Evolutionary conservation across 2,888 invertebrate species (phyloP), one percentile per base, ranked within the genome.

Genomic region (Hermodice carunculata): DNA sequence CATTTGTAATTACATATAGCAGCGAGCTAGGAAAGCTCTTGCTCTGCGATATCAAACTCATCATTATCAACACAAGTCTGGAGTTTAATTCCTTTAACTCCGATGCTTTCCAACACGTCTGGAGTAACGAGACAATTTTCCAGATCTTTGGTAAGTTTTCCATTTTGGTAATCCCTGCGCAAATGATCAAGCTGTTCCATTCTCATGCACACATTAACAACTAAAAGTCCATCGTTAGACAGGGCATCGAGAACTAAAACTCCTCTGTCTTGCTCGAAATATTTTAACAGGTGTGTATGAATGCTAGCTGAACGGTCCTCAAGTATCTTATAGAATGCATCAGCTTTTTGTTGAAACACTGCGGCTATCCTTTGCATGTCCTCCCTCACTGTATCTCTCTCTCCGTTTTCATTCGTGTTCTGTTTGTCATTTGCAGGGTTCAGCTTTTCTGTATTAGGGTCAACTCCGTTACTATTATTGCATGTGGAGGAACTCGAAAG

Each of bases 241-340:
- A 67, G 66, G 5, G 80, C 78, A 40, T 78, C 77, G 42, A 84
- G 63, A 17, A 82, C 77, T 19, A 84, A 70, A 0, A 82, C 79
- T n/a, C 81, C 82, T 17, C 82, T 67, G 26, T 81, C 78, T 65
- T 83, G 83, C 67, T 84, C 84, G 54, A 84, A 81, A 66, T 84
- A 82, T 61, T 80, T 80, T 57, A 82, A 72, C 40, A 82, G 71
- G 22, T 76, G 69, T 28, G 74, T 76, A 32, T 57, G 34, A 29
- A 54, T 31, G n/a, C 32, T 28, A 44, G 75, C 76, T 28, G 75
- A 65, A 8, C 66, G 65, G 37, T 71, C 72, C 37, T 78, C 76
- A 26, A 82, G 67, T n/a, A 67, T 66, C 5, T 65, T 58, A 56
- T 77, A 79, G 53, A 78, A 72, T 19, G 66, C 61, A 5, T 69